Evolutionary conservation across 2,113 vertebrate genomes (phyloP).

Genomic region (Glaucomys volans): DNA sequence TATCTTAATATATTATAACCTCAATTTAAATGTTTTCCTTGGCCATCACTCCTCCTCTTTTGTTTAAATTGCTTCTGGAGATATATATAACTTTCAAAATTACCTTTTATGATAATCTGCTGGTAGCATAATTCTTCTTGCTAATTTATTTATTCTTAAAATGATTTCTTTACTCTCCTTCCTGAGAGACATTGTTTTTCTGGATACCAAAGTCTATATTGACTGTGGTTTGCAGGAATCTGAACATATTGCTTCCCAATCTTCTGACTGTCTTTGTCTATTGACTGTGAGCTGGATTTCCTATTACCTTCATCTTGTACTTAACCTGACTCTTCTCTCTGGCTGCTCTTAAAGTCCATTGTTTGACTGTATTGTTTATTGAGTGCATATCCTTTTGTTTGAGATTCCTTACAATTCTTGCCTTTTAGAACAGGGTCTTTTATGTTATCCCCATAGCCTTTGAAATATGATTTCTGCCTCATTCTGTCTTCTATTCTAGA

Average conservation of each 20-base stretch:
- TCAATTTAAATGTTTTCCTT: not conserved
- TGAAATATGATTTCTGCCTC: not conserved
- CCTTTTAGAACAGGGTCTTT: not conserved
- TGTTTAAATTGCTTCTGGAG: not conserved
- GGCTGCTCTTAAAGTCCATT: not conserved
- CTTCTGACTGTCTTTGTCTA: not conserved
- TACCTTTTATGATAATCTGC: not conserved
- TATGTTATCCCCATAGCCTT: not conserved
- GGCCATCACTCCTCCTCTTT: not conserved
- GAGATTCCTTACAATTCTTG: not conserved
- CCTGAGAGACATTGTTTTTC: not conserved
- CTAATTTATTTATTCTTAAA: not conserved
- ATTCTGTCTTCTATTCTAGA: not conserved
- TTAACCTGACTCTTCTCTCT: not conserved
- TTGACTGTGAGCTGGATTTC: not conserved
- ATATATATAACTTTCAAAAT: not conserved
- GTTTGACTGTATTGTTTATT: not conserved
- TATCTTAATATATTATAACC: not conserved
- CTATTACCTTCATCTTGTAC: not conserved
- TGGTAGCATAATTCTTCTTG: not conserved
- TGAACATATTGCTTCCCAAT: not conserved
- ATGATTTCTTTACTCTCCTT: not conserved
- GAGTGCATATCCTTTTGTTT: not conserved
- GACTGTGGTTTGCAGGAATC: too few species aligned
- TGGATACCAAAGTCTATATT: not conserved